Percentiles rank a stretch among this genome's conserved stretches.
phyloP scores from a whole-genome alignment of 2,113 vertebrate species.

The Pogona vitticeps region DNA sequence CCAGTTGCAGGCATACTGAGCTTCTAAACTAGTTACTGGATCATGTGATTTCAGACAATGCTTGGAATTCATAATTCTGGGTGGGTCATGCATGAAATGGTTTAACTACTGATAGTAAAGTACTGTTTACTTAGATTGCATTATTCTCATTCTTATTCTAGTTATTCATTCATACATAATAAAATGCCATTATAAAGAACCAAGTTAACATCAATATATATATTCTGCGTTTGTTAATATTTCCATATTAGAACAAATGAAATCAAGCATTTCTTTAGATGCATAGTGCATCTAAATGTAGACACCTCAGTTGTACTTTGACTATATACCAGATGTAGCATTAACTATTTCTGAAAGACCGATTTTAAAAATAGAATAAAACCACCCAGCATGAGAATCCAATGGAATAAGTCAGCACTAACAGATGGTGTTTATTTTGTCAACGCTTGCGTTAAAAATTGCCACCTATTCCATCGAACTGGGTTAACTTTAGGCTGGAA shows the following conservation, averaged over 20 bases:
- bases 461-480: slow-evolving; percentile 79
- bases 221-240: slow-evolving; percentile 18
- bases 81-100: neutral
- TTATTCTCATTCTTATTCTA: neutral
- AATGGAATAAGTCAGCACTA: slow-evolving; percentile 79
- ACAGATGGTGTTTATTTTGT: slow-evolving; percentile 96
- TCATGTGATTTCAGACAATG: neutral
- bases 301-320: slow-evolving; percentile 68
- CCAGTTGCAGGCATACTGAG: neutral
- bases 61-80: neutral
- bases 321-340: slow-evolving; percentile 78
- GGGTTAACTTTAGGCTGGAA: slow-evolving; percentile 80
- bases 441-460: slow-evolving; percentile 85
- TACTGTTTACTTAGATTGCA: too few relatives aligned
- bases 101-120: neutral
- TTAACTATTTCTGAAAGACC: slow-evolving; percentile 76
- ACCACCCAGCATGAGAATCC: slow-evolving; percentile 77
- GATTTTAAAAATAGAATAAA: slow-evolving; percentile 74
- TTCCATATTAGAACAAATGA: slow-evolving; percentile 43
- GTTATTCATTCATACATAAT: neutral
- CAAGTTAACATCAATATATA: neutral
- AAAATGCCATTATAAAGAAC: neutral
- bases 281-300: slow-evolving; percentile 69
- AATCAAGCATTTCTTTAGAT: slow-evolving; percentile 57
- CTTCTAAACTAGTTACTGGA: neutral